Evolutionary conservation across 1,140 invertebrate species (phyloP), one percentile per base, ranked within the genome.

Genomic region (Drosophila erecta): DNA sequence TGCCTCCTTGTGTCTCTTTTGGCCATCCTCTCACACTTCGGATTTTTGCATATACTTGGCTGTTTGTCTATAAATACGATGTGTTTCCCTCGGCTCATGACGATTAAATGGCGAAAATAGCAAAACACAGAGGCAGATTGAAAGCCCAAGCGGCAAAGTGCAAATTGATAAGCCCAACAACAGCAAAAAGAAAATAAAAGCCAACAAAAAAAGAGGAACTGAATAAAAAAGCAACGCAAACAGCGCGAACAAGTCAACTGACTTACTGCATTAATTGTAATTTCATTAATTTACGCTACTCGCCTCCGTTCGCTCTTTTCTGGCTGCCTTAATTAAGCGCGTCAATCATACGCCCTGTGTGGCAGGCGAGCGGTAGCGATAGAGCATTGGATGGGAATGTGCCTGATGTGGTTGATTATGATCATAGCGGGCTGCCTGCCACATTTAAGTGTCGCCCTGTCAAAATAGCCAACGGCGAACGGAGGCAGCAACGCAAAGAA

Each of bases 261-360:
- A 65, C 72, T 75, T 43, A 62, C 72, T 80, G 80, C 81, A 84
- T 84, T 69, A 85, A 87, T 85, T 85, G 81, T 78, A 87, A 86
- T 85, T 85, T 74, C 81, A 87, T 85, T 85, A 85, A 85, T 81
- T 81, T 86, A 80, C 49, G 58, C 65, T 72, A 17, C 54, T 41
- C 27, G 53, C 74, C 51, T 49, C 44, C 20, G 24, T 50, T 49
- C 14, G 30, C 72, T 65, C 50, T 61, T 51, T 54, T 49, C 56
- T 57, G 62, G 38, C 46, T 58, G 62, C 76, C 72, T 81, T 87
- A 86, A 85, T 85, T 85, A 81, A 71, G 62, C 69, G 64, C 69
- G 73, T 85, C 81, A 81, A 87, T 85, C 81, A 85, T 85, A 87
- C 81, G 81, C 78, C 81, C 77, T 53, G 81, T 84, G 77, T 61